phyloP scores from a whole-genome alignment of 1,140 invertebrate species.

The Zaprionus ornatus region DNA sequence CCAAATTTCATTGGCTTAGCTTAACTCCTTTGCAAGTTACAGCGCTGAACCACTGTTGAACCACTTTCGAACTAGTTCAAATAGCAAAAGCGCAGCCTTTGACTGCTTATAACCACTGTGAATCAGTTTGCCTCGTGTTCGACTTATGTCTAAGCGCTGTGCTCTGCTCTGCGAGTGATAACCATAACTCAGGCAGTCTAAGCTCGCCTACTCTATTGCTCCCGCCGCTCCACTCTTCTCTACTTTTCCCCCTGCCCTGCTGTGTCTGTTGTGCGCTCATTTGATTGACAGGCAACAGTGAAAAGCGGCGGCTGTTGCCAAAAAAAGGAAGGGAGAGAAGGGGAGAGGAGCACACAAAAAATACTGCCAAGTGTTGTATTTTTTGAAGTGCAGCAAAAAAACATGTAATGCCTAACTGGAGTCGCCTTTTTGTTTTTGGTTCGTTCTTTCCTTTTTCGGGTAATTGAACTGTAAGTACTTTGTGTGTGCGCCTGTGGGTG shows the following conservation, averaged over 20 bases:
- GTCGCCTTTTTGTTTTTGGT: background rate
- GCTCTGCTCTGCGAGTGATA: conserved; percentile 17
- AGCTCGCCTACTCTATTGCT: background rate
- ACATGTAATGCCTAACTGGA: conserved; percentile 21
- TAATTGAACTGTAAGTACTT: conserved; percentile 80
- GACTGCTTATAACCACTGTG: conserved; percentile 40
- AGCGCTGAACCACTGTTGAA: background rate
- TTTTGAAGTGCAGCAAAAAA: conserved; percentile 47
- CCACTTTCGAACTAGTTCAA: background rate
- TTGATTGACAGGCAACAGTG: conserved; percentile 73
- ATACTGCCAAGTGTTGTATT: conserved; percentile 69
- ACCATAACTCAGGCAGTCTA: conserved; percentile 36
- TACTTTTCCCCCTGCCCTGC: background rate
- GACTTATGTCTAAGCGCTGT: conserved; percentile 22
- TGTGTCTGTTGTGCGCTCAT: conserved; percentile 39
- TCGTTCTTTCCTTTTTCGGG: conserved; percentile 33
- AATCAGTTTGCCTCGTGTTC: background rate
- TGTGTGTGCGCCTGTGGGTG: conserved; percentile 20
- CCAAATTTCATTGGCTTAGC: background rate
- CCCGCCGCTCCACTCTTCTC: background rate
- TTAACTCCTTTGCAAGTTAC: background rate
- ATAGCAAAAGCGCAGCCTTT: background rate
- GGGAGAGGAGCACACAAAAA: conserved; percentile 22
- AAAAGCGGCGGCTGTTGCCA: conserved; percentile 51
- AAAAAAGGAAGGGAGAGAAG: conserved; percentile 37